Evolutionary conservation across 2,113 vertebrate species (phyloP), one percentile per base, ranked within the genome.

Genomic region (Protobothrops flavoviridis): DNA sequence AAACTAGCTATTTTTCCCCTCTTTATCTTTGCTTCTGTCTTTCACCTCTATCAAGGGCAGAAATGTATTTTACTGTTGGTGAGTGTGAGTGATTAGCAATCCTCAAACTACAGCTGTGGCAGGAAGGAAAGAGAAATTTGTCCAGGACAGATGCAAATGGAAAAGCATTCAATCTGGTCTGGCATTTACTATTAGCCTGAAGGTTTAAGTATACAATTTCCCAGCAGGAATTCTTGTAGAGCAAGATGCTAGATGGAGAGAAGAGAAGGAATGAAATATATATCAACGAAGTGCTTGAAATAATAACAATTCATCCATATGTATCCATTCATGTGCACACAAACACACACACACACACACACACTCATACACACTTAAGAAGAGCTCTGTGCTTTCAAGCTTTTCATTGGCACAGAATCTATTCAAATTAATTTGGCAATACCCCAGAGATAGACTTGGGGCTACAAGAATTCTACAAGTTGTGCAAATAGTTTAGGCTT

Each of bases 381-480:
- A 50, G 7, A 9, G 48, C 8, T 50, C 48, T 50, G 48, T 8
- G 48, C 57, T 95, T 95, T 95, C 92, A 94, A 93, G 59, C 69
- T 69, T 56, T 92, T 81, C 12, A 59, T 87, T 96, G 96, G 86
- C 89, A 94, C 43, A 39, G 88, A 94, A 94, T 94, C 93, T 95
- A 95, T 96, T 97, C 95, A 96, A 96, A 96, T 95, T 96, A 96
- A 97, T 96, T 97, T 92, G 9, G 3, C 95, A 96, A 94, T 93
- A 94, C 45, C 89, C 94, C 87, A 69, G 92, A 96, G 95, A 95
- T 91, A 96, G 95, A 95, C 96, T 96, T 94, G 94, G 85, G 90
- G 93, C 90, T 59, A 90, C 15, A 95, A 95, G 92, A 96, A 95
- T 95, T 95, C 93, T 96, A 94, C 94, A 95, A 97, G 93, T 95